phyloP scores from a whole-genome alignment of 2,888 invertebrate genomes.

The Acanthoscelides obtectus region DNA sequence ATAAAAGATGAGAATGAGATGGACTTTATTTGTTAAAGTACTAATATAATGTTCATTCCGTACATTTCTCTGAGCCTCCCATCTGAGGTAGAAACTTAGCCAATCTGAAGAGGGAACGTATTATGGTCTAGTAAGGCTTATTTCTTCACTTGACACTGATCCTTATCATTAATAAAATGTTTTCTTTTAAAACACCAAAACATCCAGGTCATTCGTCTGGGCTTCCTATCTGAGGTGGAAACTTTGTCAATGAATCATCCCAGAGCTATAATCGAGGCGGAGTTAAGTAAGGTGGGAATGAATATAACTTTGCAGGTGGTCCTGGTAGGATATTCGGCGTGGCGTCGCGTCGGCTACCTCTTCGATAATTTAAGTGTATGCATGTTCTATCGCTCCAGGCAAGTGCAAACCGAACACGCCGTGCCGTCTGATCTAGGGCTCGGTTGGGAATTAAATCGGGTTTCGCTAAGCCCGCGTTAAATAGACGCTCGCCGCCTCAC shows the following conservation, averaged over 20 bases:
- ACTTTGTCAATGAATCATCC: background rate
- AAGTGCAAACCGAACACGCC: conserved; percentile 37
- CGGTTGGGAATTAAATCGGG: conserved; percentile 42
- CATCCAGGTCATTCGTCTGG: too few relatives aligned
- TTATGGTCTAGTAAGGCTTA: too few relatives aligned
- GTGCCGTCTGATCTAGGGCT: conserved; percentile 37
- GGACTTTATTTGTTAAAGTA: too few relatives aligned
- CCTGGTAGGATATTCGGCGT: background rate
- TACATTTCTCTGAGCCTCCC: too few relatives aligned
- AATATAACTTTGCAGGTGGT: background rate
- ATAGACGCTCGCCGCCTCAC: conserved; percentile 29
- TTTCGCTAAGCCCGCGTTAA: conserved; percentile 33
- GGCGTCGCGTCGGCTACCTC: background rate
- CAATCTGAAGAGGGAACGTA: too few relatives aligned
- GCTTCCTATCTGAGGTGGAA: too few relatives aligned
- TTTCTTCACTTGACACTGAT: too few relatives aligned
- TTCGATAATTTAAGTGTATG: conserved; percentile 44
- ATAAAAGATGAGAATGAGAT: too few relatives aligned
- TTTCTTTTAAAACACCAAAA: too few relatives aligned
- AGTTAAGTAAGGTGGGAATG: background rate
- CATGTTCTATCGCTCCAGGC: conserved; percentile 43
- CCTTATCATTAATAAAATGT: too few relatives aligned
- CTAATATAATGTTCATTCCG: too few relatives aligned
- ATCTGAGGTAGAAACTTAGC: too few relatives aligned
- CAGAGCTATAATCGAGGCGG: background rate